phyloP scores from a whole-genome alignment of 2,888 invertebrate genomes.

The Epinotia demarniana region DNA sequence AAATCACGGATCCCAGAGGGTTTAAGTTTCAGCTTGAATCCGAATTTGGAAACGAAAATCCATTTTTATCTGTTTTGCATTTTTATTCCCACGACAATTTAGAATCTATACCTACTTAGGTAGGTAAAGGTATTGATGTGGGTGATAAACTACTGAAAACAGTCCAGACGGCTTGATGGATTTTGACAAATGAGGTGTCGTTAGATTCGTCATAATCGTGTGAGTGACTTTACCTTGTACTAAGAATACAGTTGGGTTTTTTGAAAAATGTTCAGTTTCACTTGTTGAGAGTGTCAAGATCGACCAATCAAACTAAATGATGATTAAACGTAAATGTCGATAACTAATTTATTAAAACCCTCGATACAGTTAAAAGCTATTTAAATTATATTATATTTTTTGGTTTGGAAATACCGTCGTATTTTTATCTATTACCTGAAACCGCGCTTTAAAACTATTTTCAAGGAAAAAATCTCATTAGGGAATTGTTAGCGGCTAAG shows the following conservation, averaged over 20 bases:
- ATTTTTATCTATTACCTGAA: background rate
- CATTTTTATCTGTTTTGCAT: slow-evolving; percentile 16
- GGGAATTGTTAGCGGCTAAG: slow-evolving; percentile 39
- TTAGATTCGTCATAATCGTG: no score
- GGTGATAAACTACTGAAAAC: background rate
- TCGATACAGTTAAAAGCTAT: background rate
- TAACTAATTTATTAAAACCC: background rate
- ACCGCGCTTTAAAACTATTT: background rate
- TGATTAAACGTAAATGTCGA: no score
- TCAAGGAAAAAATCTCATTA: slow-evolving; percentile 33
- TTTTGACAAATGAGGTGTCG: no score
- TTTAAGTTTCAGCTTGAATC: slow-evolving; percentile 23
- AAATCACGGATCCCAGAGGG: slow-evolving; percentile 44
- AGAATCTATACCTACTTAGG: background rate
- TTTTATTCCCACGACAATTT: slow-evolving; percentile 19
- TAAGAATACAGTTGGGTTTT: no score
- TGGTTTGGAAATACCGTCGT: background rate
- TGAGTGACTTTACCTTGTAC: no score
- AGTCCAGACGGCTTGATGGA: no score
- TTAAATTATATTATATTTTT: background rate
- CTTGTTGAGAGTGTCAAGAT: no score
- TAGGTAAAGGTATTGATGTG: background rate
- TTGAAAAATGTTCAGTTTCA: no score
- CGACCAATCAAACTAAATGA: no score
- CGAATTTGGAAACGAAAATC: slow-evolving; percentile 25